Evolutionary conservation across 2,888 invertebrate genomes (phyloP), one percentile per base, ranked within the genome.

Genomic region (Melolontha melolontha): DNA sequence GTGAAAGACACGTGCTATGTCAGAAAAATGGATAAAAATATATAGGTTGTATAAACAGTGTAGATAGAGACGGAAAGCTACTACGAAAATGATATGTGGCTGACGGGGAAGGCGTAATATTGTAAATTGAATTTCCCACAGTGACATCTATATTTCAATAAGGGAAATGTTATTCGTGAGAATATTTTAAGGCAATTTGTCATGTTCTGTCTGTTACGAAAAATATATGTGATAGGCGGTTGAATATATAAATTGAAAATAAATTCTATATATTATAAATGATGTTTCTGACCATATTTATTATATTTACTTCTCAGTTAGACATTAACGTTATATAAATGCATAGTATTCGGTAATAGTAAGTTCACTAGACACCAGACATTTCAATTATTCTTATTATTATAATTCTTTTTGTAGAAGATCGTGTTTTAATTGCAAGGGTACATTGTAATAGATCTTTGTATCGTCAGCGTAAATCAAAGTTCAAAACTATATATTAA

Each of bases 41-140:
- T 49, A 49, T 8, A 1, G 11, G n/a, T 22, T 11, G n/a, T 49
- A 49, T 49, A 49, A 22, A 49, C 49, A 49, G 22, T 22, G 16
- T 5, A 47, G 69, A 27, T 76, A 75, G 74, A 77, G 75, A 77
- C 78, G 76, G 73, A 44, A 76, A 76, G 73, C 42, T 76, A 76
- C 74, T 76, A 77, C 75, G 79, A 76, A 75, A 77, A 77, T 77
- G 78, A 78, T 78, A 79, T 77, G 77, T 77, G 72, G 73, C 76
- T 75, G 72, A 69, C 54, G 71, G 77, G 75, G 77, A 75, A 73
- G 71, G 70, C 72, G 76, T 76, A 75, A 75, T 78, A 79, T 78
- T 77, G 76, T 74, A 79, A 79, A 79, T 79, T 79, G 78, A 79
- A 79, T 79, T 79, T 79, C 76, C 78, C 72, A 72, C 52, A 72